These are phyloP conservation scores for Polydrusus tereticollis DNA, from an alignment of 2,888 invertebrate genomes.

Conservation along the genomic window DNA sequence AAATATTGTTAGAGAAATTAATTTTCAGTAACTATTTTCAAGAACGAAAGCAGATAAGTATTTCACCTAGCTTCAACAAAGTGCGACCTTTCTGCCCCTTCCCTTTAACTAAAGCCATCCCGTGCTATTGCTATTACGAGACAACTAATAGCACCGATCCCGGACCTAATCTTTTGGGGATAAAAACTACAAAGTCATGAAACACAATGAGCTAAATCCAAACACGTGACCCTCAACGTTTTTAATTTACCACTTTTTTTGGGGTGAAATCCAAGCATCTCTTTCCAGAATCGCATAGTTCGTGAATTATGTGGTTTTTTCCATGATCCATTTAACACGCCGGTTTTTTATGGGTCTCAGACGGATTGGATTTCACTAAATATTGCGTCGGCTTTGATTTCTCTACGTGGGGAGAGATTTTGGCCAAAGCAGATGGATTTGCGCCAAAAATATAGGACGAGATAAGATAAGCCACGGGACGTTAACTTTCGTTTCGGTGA, in stretches of 20 bases:
- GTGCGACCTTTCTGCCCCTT: background rate
- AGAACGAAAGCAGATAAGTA: no score
- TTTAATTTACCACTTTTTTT: conserved; percentile 63
- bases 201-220: conserved; percentile 65
- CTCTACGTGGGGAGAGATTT: conserved; percentile 39
- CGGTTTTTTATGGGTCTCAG: conserved; percentile 54
- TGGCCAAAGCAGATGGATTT: conserved; percentile 46
- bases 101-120: background rate
- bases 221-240: conserved; percentile 65
- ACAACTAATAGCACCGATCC: conserved; percentile 21
- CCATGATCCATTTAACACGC: conserved; percentile 66
- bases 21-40: no score
- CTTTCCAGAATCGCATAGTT: conserved; percentile 61
- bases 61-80: no score
- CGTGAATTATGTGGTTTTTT: conserved; percentile 64
- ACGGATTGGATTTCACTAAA: conserved; percentile 54
- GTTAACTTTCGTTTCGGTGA: conserved; percentile 46
- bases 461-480: conserved; percentile 49
- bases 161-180: conserved; percentile 54
- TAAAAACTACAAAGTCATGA: conserved; percentile 66
- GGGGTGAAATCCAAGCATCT: conserved; percentile 60
- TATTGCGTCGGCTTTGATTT: conserved; percentile 47
- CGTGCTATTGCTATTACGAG: background rate
- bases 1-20: no score
- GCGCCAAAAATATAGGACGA: conserved; percentile 47